Evolutionary conservation across 2,797 vertebrate species (phyloP), one percentile per base, ranked within the genome.

Genomic region (Apogon talboti): DNA sequence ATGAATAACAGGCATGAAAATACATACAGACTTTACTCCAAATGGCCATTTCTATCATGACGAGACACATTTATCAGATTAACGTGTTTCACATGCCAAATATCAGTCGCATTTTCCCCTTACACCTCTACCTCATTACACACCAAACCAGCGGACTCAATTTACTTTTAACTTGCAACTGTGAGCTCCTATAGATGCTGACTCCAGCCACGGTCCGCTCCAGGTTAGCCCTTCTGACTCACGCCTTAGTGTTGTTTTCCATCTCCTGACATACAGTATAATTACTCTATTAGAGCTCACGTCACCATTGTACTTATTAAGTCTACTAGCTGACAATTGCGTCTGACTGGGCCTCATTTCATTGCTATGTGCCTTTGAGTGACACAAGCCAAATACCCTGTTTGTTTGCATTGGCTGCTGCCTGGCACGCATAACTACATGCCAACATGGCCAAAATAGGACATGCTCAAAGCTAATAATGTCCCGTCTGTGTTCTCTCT

Each of bases 381-480:
- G 86, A 89, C 89, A 90, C 66, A 64, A 78, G 81, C 84, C 85
- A 88, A 91, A 88, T 41, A 87, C 85, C 28, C 66, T 86, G 87
- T 86, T 89, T 93, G 89, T 93, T 92, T 93, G 89, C 80, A 41
- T 79, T 90, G 91, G 90, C 89, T 24, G 54, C 70, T 4, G 74
- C 53, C 75, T 79, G 79, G 81, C 83, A 79, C 50, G 73, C 84
- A 65, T 14, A 35, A 18, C 76, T 66, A 76, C 79, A 85, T 87
- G 86, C 83, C 87, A 86, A 82, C 87, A 88, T 77, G 84, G 79
- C 87, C 90, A 84, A 91, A 90, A 87, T 82, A 90, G 89, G 84
- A 79, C 78, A 85, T 63, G 87, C 84, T 75, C 82, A 61, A 71
- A 85, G 88, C 77, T 80, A 87, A 90, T 87, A 87, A 77, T 75